Evolutionary conservation across 2,888 invertebrate genomes (phyloP), one percentile per base, ranked within the genome.

Genomic region (Dasypogon diadema): DNA sequence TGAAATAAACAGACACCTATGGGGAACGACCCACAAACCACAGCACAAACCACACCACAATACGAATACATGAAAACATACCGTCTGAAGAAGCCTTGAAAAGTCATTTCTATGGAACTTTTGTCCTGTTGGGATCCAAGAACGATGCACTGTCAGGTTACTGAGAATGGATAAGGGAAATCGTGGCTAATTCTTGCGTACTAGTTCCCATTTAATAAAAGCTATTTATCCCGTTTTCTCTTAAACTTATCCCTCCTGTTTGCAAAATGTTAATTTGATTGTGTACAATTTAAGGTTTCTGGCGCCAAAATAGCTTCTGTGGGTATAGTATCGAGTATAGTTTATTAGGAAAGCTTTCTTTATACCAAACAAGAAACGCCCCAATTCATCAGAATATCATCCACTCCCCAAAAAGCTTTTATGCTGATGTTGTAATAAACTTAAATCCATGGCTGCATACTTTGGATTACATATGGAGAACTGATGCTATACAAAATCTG

Each of bases 141-240:
- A 10, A 51, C 26, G 8, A 42, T 46, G 12, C 30, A 51, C 65
- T 65, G 21, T 21, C 65, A 46, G 12, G 12, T 12, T 18, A 51
- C n/a, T n/a, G 34, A 46, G 55, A 56, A 56, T 73, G 56, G 24
- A 34, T 73, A 18, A 74, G 74, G 77, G 75, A 74, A 75, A 77
- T 77, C 75, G 77, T 75, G 75, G 77, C 77, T 77, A 77, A 77
- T 77, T 77, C 77, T 63, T 76, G 74, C 72, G 74, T 72, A 65
- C 65, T 46, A 65, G 46, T 46, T 22, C 8, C 22, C 48, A 12
- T 46, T 22, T 74, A 14, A 10, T 22, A 63, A 55, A 74, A 65
- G 14, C 63, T 65, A 46, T 46, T 46, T 46, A 48, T 65, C 65
- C 65, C 24, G n/a, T 24, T 65, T 48, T 24, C 65, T n/a, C 46